Conservation (phyloP, 2,113 vertebrate genomes). For the Irena cyanogastra region DNA sequence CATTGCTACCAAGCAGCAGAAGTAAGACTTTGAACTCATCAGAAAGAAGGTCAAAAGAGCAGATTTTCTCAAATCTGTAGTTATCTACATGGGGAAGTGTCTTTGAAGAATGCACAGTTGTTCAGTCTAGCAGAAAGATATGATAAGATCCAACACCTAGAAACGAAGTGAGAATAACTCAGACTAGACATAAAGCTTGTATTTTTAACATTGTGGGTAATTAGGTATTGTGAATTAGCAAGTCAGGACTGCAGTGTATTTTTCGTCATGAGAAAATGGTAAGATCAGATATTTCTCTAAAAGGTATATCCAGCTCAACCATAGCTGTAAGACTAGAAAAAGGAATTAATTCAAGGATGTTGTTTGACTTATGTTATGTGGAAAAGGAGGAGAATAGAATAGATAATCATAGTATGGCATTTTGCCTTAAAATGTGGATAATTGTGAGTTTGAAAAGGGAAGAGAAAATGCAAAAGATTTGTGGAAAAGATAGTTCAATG, state of each 20-base stretch:
- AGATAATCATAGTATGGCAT: background rate
- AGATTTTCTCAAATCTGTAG: slow-evolving; percentile 8
- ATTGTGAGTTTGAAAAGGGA: background rate
- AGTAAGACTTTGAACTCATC: background rate
- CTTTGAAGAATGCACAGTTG: background rate
- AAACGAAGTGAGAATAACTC: background rate
- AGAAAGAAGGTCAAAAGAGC: background rate
- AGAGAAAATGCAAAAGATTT: background rate
- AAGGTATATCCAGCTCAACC: background rate
- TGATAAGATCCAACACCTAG: background rate
- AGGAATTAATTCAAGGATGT: slow-evolving; percentile 8
- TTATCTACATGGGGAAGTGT: background rate
- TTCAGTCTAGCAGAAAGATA: background rate
- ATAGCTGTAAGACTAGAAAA: background rate
- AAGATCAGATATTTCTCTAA: background rate
- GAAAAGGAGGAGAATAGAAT: background rate
- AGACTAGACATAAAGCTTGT: background rate
- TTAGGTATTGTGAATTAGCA: slow-evolving; percentile 3
- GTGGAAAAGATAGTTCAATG: background rate
- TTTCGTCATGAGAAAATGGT: background rate
- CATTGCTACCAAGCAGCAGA: background rate
- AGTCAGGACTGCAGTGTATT: background rate
- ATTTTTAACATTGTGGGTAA: slow-evolving; percentile 15
- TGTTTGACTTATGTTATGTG: background rate
- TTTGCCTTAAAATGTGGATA: slow-evolving; percentile 4